Percentiles rank a stretch among this genome's conserved stretches.
Evolutionary conservation across 2,888 invertebrate genomes (phyloP).

Genomic region (Agrenia bidenticulata): DNA sequence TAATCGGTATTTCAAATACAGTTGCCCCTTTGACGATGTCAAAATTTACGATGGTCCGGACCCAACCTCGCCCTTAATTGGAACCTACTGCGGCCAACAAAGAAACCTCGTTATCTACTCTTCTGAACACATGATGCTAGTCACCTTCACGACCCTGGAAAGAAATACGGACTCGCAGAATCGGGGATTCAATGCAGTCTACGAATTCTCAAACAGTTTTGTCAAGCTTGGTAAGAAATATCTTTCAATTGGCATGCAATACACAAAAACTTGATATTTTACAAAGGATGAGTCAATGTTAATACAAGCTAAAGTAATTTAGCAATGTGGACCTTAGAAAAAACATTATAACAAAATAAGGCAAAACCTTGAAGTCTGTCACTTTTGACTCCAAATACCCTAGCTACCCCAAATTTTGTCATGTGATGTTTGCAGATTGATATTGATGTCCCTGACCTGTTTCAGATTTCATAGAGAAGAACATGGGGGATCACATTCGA

Average conservation of each 20-base stretch:
- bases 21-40: conserved; percentile 98
- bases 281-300: no score
- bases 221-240: conserved; percentile 94
- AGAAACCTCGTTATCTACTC: conserved; percentile 94
- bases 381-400: no score
- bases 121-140: conserved; percentile 64
- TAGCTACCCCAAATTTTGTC: no score
- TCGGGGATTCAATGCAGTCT: conserved; percentile 97
- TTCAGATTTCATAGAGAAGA: conserved; percentile 84
- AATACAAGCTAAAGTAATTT: no score
- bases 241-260: no score
- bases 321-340: no score
- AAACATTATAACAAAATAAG: no score
- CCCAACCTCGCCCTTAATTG: conserved; percentile 84
- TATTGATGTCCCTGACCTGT: background rate
- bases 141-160: conserved; percentile 87
- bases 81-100: conserved; percentile 96
- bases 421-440: background rate
- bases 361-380: no score
- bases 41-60: conserved; percentile 94
- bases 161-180: conserved; percentile 93
- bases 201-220: conserved; percentile 97
- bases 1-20: conserved; percentile 58
- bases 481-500: conserved; percentile 90
- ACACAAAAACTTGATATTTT: no score